phyloP scores from a whole-genome alignment of 2,113 vertebrate species.

The Dolichotis patagonum region DNA sequence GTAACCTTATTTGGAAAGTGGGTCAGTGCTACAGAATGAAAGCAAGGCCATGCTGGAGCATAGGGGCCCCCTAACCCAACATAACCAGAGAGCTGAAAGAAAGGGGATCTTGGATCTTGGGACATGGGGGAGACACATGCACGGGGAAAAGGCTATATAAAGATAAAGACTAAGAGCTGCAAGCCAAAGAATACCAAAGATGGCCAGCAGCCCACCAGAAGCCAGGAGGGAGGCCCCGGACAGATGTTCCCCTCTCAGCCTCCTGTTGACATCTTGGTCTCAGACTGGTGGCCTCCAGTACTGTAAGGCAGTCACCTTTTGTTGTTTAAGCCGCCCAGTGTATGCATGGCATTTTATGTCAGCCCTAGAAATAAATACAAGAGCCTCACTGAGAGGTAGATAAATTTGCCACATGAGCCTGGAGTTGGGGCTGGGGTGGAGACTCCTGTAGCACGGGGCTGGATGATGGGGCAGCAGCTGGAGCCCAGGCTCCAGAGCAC shows the following conservation, averaged over 20 bases:
- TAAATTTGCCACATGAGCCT: neutral
- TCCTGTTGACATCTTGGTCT: neutral
- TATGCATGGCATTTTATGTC: neutral
- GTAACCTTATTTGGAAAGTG: neutral
- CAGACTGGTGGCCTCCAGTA: neutral
- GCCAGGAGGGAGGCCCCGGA: neutral
- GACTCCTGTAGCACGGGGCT: neutral
- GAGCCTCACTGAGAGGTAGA: neutral
- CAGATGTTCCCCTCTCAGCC: neutral
- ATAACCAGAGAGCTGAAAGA: neutral
- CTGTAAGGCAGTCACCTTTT: neutral
- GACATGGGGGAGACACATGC: neutral
- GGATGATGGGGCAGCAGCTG: neutral
- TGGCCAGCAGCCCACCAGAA: neutral
- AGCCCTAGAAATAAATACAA: neutral
- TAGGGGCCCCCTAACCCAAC: neutral
- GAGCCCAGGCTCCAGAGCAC: neutral
- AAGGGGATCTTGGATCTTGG: neutral
- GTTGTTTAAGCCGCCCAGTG: neutral
- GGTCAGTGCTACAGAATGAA: neutral
- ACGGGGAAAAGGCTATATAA: neutral
- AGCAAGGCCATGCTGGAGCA: neutral
- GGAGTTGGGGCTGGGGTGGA: neutral
- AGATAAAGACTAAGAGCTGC: neutral
- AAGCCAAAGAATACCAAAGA: neutral